phyloP scores from a whole-genome alignment of 2,797 vertebrate species.

The Mus caroli region DNA sequence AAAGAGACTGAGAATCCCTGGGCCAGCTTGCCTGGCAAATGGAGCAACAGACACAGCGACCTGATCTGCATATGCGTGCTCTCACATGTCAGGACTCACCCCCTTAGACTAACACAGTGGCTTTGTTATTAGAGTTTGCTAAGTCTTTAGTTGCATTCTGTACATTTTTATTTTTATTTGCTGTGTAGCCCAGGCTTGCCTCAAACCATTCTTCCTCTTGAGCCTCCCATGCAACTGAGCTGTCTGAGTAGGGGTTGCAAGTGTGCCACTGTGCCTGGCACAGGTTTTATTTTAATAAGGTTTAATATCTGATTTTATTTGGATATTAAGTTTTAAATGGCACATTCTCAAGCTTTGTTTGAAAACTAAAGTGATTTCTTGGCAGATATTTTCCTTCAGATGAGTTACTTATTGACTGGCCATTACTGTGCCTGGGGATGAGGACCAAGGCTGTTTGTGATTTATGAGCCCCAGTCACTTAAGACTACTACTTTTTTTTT shows the following conservation, averaged over 20 bases:
- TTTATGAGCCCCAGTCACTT: neutral
- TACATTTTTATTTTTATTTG: neutral
- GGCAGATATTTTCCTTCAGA: neutral
- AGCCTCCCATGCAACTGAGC: neutral
- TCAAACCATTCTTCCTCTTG: neutral
- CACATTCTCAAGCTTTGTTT: slow-evolving; percentile 31
- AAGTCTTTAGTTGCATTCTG: neutral
- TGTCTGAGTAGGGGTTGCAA: neutral
- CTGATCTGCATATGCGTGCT: neutral
- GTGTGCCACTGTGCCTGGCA: neutral
- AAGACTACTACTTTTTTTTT: too few species aligned
- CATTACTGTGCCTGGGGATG: neutral
- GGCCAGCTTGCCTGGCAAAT: neutral
- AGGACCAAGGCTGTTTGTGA: neutral
- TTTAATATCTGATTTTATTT: slow-evolving; percentile 56
- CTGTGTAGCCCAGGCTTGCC: neutral
- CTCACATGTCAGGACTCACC: neutral
- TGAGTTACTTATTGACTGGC: slow-evolving; percentile 11
- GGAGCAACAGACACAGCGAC: neutral
- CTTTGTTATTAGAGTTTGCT: neutral
- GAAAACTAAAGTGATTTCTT: slow-evolving; percentile 70
- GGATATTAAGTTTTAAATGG: slow-evolving; percentile 26
- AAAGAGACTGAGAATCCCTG: neutral
- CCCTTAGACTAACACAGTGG: neutral
- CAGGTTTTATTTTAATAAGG: slow-evolving; percentile 51